These are phyloP conservation scores for Neocrepidodera transversa DNA, from an alignment of 2,888 invertebrate species.

Conservation along the genomic window DNA sequence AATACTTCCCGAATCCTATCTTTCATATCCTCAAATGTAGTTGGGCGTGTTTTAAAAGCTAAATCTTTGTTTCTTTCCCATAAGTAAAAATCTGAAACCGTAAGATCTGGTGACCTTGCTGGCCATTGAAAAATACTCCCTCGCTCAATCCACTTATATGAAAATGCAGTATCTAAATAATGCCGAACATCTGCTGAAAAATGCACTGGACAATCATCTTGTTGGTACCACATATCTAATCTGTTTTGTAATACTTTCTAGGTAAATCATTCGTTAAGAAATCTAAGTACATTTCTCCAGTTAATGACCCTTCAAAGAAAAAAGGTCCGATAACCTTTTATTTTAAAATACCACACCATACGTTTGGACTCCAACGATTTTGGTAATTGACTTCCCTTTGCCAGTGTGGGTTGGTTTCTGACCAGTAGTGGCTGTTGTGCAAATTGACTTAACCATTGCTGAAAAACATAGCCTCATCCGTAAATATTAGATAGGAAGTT, in stretches of 20 bases:
- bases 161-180: no score
- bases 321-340: constrained; percentile 30
- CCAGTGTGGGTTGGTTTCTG: constrained; percentile 44
- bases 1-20: no score
- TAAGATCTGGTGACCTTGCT: no score
- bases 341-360: constrained; percentile 40
- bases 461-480: constrained; percentile 45
- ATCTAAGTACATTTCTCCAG: constrained; percentile 29
- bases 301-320: constrained; percentile 37
- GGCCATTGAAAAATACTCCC: no score
- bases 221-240: constrained; percentile 45
- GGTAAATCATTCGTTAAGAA: constrained; percentile 34
- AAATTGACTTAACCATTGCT: constrained; percentile 43
- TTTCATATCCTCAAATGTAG: no score
- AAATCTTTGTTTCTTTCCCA: no score
- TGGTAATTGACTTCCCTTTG: constrained; percentile 40
- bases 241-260: constrained; percentile 38
- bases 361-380: constrained; percentile 39
- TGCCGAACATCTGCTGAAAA: no score
- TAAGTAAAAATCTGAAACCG: no score
- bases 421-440: constrained; percentile 47
- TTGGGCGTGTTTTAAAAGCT: no score
- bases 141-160: no score
- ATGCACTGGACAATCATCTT: constrained; percentile 36
- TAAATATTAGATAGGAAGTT: constrained; percentile 26